phyloP scores from a whole-genome alignment of 2,113 vertebrate genomes.

The Scortum barcoo region DNA sequence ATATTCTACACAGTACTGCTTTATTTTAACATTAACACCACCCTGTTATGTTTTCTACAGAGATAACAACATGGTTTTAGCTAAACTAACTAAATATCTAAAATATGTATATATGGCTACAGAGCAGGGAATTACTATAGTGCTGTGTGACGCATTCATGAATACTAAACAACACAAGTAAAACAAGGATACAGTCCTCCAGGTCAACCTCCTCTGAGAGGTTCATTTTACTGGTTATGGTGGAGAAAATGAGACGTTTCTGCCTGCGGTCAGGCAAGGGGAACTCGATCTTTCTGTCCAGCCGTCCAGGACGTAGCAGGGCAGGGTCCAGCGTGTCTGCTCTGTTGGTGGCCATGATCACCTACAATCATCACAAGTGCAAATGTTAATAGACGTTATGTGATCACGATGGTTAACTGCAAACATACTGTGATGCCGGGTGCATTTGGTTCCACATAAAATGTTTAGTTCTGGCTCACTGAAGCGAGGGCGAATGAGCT shows the following conservation, averaged over 20 bases:
- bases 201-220: constrained; percentile 96
- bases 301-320: constrained; percentile 90
- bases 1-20: background rate
- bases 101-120: too few relatives aligned
- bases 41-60: too few relatives aligned
- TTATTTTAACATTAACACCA: too few relatives aligned
- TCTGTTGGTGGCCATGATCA: constrained; percentile 97
- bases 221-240: constrained; percentile 97
- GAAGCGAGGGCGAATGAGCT: background rate
- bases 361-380: constrained; percentile 75
- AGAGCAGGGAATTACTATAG: too few relatives aligned
- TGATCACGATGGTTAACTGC: background rate
- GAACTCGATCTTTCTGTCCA: constrained; percentile 96
- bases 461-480: background rate
- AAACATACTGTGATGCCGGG: background rate
- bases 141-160: too few relatives aligned
- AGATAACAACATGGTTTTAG: too few relatives aligned
- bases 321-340: constrained; percentile 95
- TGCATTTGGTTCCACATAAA: background rate
- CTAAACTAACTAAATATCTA: too few relatives aligned
- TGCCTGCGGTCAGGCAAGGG: constrained; percentile 94
- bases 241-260: constrained; percentile 94
- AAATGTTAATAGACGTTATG: background rate
- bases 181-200: constrained; percentile 93
- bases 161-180: background rate